Evolutionary conservation across 1,140 invertebrate genomes (phyloP).

Genomic region (Heliconius hewitsoni): DNA sequence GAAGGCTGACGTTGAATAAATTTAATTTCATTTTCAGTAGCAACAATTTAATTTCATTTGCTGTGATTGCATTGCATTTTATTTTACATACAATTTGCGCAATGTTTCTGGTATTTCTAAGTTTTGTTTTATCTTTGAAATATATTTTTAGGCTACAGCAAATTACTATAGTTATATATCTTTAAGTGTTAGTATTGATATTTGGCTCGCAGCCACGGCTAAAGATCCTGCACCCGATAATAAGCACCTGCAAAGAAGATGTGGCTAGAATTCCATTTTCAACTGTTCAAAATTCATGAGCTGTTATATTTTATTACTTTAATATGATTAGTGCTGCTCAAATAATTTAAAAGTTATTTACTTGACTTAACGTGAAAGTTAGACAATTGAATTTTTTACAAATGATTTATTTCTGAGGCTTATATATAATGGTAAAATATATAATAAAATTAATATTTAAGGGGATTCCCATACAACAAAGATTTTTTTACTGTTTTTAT

Average conservation of each 20-base stretch:
- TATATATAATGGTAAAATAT: too few species aligned
- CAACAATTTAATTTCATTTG: not conserved
- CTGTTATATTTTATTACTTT: slow-evolving; percentile 37
- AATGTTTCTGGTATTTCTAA: slow-evolving; percentile 16
- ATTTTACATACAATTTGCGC: slow-evolving; percentile 1
- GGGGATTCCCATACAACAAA: too few species aligned
- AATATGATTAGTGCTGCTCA: slow-evolving; percentile 27
- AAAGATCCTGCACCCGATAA: slow-evolving; percentile 46
- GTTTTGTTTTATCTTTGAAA: not conserved
- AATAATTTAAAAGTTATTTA: slow-evolving; percentile 17
- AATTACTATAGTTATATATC: slow-evolving; percentile 35
- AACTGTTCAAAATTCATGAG: slow-evolving; percentile 43
- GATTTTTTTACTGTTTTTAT: too few species aligned
- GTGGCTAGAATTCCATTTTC: slow-evolving; percentile 36
- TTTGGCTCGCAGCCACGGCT: slow-evolving; percentile 52
- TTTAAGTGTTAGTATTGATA: slow-evolving; percentile 44
- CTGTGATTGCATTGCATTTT: slow-evolving; percentile 1
- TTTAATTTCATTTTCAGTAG: slow-evolving; percentile 10
- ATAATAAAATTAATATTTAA: too few species aligned
- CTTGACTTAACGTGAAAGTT: too few species aligned
- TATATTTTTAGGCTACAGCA: not conserved
- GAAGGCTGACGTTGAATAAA: not conserved
- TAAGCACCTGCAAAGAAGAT: slow-evolving; percentile 53
- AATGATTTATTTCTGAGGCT: too few species aligned
- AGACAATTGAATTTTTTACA: too few species aligned